These are phyloP conservation scores for Dynastes hyllus DNA, from an alignment of 2,888 invertebrate species.

Conservation along the genomic window DNA sequence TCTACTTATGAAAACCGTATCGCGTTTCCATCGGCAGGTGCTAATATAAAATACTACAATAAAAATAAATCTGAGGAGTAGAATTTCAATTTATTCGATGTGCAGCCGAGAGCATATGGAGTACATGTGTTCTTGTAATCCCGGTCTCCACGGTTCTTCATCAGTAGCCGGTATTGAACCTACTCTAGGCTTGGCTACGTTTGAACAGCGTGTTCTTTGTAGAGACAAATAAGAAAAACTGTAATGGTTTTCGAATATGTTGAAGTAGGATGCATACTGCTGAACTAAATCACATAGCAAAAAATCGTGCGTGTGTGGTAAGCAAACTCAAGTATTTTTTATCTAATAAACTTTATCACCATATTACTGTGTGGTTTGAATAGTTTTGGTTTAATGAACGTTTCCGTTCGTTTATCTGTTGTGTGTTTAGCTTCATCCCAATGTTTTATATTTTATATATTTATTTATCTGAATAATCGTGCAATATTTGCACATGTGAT, in stretches of 20 bases:
- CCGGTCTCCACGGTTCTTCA: conserved; percentile 14
- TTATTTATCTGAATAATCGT: background rate
- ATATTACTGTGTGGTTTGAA: conserved; percentile 15
- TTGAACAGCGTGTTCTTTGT: conserved; percentile 24
- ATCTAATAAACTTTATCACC: conserved; percentile 37
- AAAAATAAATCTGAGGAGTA: conserved; percentile 47
- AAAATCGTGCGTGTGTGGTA: conserved; percentile 39
- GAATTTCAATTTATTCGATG: conserved; percentile 44
- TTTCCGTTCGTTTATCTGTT: conserved; percentile 11
- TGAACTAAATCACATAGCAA: conserved; percentile 29
- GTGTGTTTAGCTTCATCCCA: background rate
- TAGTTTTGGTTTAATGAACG: conserved; percentile 22
- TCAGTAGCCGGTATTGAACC: conserved; percentile 21
- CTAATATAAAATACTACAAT: conserved; percentile 39
- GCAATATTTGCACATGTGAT: background rate
- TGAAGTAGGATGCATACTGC: conserved; percentile 31
- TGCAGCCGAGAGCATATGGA: conserved; percentile 43
- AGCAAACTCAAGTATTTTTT: conserved; percentile 29
- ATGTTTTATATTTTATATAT: background rate
- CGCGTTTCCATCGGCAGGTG: conserved; percentile 40
- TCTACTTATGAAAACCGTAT: conserved; percentile 23
- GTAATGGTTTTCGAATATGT: conserved; percentile 39
- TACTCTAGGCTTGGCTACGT: conserved; percentile 35
- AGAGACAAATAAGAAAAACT: conserved; percentile 24
- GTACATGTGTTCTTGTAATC: conserved; percentile 45